Evolutionary conservation across 2,888 invertebrate genomes (phyloP).

Genomic region (Gymnosoma rotundatum): DNA sequence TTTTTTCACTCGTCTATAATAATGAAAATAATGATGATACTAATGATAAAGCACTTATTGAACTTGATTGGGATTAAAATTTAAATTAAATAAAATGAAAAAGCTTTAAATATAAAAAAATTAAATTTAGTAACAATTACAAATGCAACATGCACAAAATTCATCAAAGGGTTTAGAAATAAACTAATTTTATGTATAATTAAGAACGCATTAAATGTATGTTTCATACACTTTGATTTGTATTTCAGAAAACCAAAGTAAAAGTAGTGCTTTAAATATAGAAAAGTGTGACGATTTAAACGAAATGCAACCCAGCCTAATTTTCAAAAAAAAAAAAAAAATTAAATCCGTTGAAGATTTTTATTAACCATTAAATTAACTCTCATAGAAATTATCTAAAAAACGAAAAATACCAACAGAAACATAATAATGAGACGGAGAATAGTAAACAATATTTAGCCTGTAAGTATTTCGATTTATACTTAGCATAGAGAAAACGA

Average conservation of each 20-base stretch:
- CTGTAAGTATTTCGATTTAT: too few species aligned
- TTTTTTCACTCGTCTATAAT: too few species aligned
- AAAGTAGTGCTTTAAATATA: neutral
- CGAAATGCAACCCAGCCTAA: conserved; percentile 4
- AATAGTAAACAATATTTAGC: too few species aligned
- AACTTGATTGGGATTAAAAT: conserved; percentile 34
- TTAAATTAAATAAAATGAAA: neutral
- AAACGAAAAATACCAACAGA: neutral
- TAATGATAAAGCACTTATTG: conserved; percentile 43
- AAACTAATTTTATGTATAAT: conserved; percentile 57
- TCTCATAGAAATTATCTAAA: neutral
- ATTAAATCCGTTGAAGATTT: neutral
- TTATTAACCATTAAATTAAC: neutral
- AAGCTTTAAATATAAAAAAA: neutral
- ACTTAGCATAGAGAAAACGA: too few species aligned
- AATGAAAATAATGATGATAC: too few species aligned
- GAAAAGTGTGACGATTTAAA: too few species aligned
- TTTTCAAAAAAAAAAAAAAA: neutral
- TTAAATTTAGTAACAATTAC: neutral
- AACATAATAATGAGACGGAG: too few species aligned
- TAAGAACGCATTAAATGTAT: conserved; percentile 64
- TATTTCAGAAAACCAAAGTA: neutral
- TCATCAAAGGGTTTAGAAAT: neutral
- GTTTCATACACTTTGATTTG: conserved; percentile 26
- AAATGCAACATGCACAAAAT: conserved; percentile 20